A percentile compares a stretch with the other conserved stretches of the same genome.
Evolutionary conservation across 2,113 vertebrate species (phyloP).

Genomic region (Tringa solitaria): DNA sequence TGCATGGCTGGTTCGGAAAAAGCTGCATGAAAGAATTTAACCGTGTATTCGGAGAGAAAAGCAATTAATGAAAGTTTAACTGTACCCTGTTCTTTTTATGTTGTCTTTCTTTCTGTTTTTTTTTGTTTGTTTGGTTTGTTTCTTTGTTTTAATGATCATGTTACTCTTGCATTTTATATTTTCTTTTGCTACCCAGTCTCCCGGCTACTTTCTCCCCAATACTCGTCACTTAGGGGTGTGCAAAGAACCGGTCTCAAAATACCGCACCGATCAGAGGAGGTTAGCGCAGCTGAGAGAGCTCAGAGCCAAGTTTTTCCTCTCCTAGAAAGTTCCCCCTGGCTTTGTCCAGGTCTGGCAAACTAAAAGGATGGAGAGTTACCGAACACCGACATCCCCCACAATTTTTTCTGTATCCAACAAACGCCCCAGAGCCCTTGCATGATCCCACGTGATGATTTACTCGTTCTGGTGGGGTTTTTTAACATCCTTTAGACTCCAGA

Average conservation of each 20-base stretch:
- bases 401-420: not conserved
- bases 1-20: slow-evolving; percentile 78
- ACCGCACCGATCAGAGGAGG: slow-evolving; percentile 70
- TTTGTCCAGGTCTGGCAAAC: not conserved
- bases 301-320: slow-evolving; percentile 81
- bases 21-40: slow-evolving; percentile 75
- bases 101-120: slow-evolving; percentile 76
- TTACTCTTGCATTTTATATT: slow-evolving; percentile 75
- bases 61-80: slow-evolving; percentile 74
- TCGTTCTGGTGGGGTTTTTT: not conserved
- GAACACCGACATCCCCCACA: not conserved
- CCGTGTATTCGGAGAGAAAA: slow-evolving; percentile 70
- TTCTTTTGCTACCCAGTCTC: slow-evolving; percentile 78
- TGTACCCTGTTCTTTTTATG: slow-evolving; percentile 84
- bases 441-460: not conserved
- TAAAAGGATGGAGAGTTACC: not conserved
- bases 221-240: slow-evolving; percentile 81
- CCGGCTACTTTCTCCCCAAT: slow-evolving; percentile 76
- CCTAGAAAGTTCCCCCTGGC: slow-evolving; percentile 42
- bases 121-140: not conserved
- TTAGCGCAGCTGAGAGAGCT: slow-evolving; percentile 75
- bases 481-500: not conserved
- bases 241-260: slow-evolving; percentile 77
- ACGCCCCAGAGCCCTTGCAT: not conserved
- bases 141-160: slow-evolving; percentile 68